phyloP scores from a whole-genome alignment of 2,113 vertebrate genomes.

The Ursus arctos region DNA sequence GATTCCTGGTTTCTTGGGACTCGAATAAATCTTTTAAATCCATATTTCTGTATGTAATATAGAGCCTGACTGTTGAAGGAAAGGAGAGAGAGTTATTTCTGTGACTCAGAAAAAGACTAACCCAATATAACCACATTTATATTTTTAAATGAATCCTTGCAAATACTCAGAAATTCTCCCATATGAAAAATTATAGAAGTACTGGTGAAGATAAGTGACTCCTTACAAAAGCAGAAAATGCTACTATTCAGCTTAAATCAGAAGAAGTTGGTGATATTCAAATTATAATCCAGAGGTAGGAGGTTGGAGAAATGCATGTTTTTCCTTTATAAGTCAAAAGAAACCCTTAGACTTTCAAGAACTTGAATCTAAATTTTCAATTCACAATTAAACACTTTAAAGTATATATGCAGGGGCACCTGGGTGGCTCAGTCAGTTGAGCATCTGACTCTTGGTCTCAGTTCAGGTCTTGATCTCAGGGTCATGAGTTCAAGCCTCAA shows the following conservation, averaged over 20 bases:
- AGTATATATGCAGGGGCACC: background rate
- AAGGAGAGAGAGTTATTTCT: constrained; percentile 55
- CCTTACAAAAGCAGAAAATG: constrained; percentile 42
- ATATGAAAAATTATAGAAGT: constrained; percentile 35
- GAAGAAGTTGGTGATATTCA: background rate
- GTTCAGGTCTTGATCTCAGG: background rate
- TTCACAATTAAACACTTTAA: constrained; percentile 28
- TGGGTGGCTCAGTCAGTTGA: background rate
- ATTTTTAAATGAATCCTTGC: constrained; percentile 62
- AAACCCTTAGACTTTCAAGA: background rate
- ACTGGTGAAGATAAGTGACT: constrained; percentile 38
- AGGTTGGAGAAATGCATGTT: background rate
- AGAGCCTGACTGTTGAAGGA: constrained; percentile 16
- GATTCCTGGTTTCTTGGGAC: constrained; percentile 47
- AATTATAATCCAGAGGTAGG: background rate
- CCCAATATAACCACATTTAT: constrained; percentile 62
- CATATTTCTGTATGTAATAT: constrained; percentile 19
- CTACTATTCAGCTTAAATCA: background rate
- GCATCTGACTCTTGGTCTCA: background rate
- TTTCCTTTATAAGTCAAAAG: constrained; percentile 27
- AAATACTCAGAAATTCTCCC: constrained; percentile 48
- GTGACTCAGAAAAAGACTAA: constrained; percentile 66
- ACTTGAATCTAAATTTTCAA: background rate
- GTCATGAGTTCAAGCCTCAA: background rate
- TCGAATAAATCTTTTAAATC: constrained; percentile 54